Conservation (phyloP, 2,113 vertebrate species). For the Notiomystis cincta region DNA sequence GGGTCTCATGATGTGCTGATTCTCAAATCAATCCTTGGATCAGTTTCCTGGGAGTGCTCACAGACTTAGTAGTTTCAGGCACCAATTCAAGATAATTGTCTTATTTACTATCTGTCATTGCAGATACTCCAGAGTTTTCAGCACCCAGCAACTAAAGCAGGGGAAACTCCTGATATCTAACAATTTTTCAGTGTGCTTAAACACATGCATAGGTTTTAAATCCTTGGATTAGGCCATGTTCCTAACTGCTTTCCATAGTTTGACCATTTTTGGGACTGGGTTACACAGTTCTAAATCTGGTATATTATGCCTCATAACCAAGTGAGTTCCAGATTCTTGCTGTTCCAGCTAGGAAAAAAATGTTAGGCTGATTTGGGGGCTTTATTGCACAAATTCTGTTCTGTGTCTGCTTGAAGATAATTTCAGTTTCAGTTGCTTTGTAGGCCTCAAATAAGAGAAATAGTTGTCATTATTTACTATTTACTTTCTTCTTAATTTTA, state of each 20-base stretch:
- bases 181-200: not conserved
- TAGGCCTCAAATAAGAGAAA: constrained; percentile 15
- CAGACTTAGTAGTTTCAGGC: constrained; percentile 6
- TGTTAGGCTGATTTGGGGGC: not conserved
- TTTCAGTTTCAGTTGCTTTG: not conserved
- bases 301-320: not conserved
- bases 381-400: not conserved
- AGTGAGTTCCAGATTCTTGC: not conserved
- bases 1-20: constrained; percentile 32
- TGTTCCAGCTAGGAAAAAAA: not conserved
- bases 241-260: not conserved
- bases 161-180: not conserved
- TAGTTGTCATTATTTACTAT: not conserved
- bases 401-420: not conserved
- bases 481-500: not conserved
- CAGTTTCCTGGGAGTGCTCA: constrained; percentile 8
- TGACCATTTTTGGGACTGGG: not conserved
- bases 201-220: not conserved
- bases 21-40: constrained; percentile 49
- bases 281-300: not conserved
- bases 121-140: not conserved
- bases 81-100: constrained; percentile 4
- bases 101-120: not conserved
- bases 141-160: not conserved
- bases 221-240: not conserved